A percentile compares a stretch with the other conserved stretches of the same genome.
phyloP scores from a whole-genome alignment of 2,113 vertebrate genomes.

The Ardeotis arabs region DNA sequence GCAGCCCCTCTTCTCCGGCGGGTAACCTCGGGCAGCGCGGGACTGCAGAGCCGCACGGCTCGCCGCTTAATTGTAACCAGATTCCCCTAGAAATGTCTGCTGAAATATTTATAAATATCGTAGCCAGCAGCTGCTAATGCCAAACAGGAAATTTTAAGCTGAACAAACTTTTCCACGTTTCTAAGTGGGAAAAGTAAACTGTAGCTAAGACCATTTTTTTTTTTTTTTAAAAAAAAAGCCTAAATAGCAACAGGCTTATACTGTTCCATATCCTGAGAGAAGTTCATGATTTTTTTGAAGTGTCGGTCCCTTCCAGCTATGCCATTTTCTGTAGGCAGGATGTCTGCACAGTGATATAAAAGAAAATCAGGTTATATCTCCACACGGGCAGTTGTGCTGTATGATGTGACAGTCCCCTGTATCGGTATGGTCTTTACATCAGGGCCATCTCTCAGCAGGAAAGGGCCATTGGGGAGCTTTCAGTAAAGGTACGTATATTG shows the following conservation, averaged over 20 bases:
- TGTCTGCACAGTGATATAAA: background rate
- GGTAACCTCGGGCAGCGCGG: background rate
- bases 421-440: fast-evolving
- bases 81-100: constrained; percentile 18
- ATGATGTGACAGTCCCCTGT: fast-evolving
- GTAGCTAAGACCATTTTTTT: constrained; percentile 11
- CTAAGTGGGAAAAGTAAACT: constrained; percentile 64
- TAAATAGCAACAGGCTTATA: constrained; percentile 39
- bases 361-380: background rate
- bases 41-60: background rate
- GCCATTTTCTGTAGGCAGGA: background rate
- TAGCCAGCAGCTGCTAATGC: constrained; percentile 61
- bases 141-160: constrained; percentile 73
- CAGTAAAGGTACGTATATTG: background rate
- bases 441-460: no score
- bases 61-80: constrained; percentile 12
- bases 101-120: constrained; percentile 68
- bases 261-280: background rate
- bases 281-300: background rate
- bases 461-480: background rate
- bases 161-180: constrained; percentile 69
- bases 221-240: background rate
- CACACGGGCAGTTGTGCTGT: background rate
- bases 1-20: background rate
- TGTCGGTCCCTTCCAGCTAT: background rate